Evolutionary conservation across 2,113 vertebrate species (phyloP).

Genomic region (Eubucco bourcierii): DNA sequence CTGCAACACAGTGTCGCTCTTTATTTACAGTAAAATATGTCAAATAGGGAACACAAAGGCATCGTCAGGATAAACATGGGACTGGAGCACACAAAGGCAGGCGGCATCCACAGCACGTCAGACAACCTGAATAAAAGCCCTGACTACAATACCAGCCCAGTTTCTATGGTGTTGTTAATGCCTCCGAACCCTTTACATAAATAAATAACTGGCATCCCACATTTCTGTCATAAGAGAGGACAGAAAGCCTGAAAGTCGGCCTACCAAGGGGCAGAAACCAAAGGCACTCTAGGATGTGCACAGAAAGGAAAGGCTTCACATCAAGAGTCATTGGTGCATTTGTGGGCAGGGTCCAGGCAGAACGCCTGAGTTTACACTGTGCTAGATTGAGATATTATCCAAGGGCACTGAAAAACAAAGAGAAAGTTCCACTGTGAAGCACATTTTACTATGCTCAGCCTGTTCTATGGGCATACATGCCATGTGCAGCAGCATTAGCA

Average conservation of each 20-base stretch:
- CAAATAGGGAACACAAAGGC: slow-evolving; percentile 56
- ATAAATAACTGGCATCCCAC: slow-evolving; percentile 35
- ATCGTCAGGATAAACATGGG: slow-evolving; percentile 28
- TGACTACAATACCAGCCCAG: slow-evolving; percentile 8
- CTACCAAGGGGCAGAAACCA: not conserved
- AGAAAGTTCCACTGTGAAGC: not conserved
- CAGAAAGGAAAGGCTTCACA: not conserved
- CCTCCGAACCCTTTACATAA: slow-evolving; percentile 18
- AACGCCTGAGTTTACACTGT: not conserved
- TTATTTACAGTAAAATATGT: slow-evolving; percentile 63
- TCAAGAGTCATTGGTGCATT: not conserved
- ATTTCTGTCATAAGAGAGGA: not conserved
- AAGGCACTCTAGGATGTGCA: not conserved
- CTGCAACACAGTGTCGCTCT: slow-evolving; percentile 49
- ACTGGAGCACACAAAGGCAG: slow-evolving; percentile 48
- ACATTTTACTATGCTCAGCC: not conserved
- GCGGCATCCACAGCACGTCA: slow-evolving; percentile 26
- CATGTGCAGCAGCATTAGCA: not conserved
- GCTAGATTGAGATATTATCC: not conserved
- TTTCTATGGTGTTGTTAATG: slow-evolving; percentile 45
- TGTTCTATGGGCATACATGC: not conserved
- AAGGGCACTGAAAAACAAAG: not conserved
- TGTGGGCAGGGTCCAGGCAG: not conserved
- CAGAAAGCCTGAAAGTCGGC: not conserved
- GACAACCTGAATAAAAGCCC: slow-evolving; percentile 49